phyloP scores from a whole-genome alignment of 2,888 invertebrate species.

The Lagria hirta region DNA sequence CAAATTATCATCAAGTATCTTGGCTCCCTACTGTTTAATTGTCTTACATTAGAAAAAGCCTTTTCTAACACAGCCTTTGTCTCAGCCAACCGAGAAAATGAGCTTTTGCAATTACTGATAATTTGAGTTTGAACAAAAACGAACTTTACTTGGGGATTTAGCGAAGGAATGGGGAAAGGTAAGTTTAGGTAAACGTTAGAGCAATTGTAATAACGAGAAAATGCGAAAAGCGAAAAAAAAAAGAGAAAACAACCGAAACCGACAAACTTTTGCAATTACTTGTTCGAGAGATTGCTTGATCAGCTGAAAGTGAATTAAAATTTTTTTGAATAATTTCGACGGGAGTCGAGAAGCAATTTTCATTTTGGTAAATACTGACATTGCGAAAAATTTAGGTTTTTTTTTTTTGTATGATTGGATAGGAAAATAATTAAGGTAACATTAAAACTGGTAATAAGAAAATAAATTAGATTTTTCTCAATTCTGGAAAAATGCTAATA shows the following conservation, averaged over 20 bases:
- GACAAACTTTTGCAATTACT: slow-evolving; percentile 17
- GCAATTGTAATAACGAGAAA: slow-evolving; percentile 15
- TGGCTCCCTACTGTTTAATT: slow-evolving; percentile 28
- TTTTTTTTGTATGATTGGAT: too few species aligned
- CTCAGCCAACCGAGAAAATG: slow-evolving; percentile 33
- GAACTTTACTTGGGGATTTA: slow-evolving; percentile 19
- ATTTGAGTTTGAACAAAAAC: slow-evolving; percentile 32
- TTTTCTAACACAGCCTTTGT: slow-evolving; percentile 32
- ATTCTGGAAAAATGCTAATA: too few species aligned
- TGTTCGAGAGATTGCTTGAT: slow-evolving; percentile 6
- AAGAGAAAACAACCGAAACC: neutral
- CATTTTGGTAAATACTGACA: slow-evolving; percentile 23
- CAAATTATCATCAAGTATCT: slow-evolving; percentile 28
- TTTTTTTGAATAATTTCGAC: slow-evolving; percentile 6
- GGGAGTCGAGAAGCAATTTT: slow-evolving; percentile 10
- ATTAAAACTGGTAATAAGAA: too few species aligned
- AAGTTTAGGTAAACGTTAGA: too few species aligned
- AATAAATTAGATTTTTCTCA: too few species aligned
- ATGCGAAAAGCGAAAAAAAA: neutral
- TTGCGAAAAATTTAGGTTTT: slow-evolving; percentile 11
- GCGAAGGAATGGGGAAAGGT: too few species aligned
- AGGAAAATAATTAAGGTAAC: too few species aligned
- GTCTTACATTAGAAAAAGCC: slow-evolving; percentile 29
- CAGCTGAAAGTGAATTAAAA: slow-evolving; percentile 19
- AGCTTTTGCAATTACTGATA: slow-evolving; percentile 35